Conservation (phyloP, 2,888 invertebrate species). For the Metallyticus violacea region DNA sequence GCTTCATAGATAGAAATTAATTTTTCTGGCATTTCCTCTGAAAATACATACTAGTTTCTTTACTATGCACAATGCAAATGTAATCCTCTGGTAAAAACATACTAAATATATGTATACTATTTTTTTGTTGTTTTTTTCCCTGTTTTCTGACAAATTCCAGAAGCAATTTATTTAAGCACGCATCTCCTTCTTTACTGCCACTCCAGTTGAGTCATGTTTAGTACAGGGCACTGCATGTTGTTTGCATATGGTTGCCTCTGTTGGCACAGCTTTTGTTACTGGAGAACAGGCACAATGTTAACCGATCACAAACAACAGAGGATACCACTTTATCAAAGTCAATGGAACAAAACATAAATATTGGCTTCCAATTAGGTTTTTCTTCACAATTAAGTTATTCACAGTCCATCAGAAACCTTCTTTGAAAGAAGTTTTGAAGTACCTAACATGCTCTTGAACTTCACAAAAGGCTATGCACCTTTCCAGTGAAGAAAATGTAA, state of each 20-base stretch:
- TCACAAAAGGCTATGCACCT: neutral
- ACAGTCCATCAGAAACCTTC: neutral
- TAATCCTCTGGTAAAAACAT: neutral
- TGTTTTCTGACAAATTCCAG: neutral
- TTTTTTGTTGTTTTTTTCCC: neutral
- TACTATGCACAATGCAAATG: neutral
- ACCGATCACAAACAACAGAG: constrained; percentile 4
- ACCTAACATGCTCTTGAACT: neutral
- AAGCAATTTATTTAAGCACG: neutral
- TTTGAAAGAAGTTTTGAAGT: neutral
- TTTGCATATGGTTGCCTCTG: neutral
- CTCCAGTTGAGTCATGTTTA: neutral
- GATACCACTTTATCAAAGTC: neutral
- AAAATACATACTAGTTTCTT: neutral
- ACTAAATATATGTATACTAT: no score
- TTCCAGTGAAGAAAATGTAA: neutral
- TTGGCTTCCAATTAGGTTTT: neutral
- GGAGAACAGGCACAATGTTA: neutral
- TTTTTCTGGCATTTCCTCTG: neutral
- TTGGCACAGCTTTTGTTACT: neutral
- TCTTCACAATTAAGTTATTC: neutral
- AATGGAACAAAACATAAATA: neutral
- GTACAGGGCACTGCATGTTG: neutral
- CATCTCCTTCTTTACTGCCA: neutral
- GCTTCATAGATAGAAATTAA: neutral